phyloP scores from a whole-genome alignment of 2,113 vertebrate species.

The human region DNA sequence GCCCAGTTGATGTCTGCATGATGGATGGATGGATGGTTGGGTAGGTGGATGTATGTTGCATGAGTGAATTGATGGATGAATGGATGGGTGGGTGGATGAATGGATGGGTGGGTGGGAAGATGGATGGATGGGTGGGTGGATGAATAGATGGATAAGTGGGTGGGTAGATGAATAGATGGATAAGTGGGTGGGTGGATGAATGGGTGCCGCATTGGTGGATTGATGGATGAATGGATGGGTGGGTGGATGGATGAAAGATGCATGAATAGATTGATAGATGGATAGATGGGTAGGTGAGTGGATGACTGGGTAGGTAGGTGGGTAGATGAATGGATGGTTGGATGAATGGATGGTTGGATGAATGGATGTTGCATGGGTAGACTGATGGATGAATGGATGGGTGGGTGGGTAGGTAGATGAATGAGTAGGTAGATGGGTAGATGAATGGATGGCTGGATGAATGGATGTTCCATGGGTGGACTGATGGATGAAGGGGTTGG shows the following conservation, averaged over 20 bases:
- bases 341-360: no score
- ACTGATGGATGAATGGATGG: no score
- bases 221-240: not conserved
- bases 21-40: not conserved
- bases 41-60: rapidly evolving
- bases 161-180: rapidly evolving
- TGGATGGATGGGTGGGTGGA: not conserved
- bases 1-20: not conserved
- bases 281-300: rapidly evolving
- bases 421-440: no score
- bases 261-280: no score
- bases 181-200: rapidly evolving
- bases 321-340: not conserved
- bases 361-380: no score
- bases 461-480: rapidly evolving
- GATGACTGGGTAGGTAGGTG: no score
- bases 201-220: rapidly evolving
- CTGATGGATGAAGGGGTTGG: rapidly evolving
- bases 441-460: not conserved
- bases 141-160: rapidly evolving
- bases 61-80: not conserved
- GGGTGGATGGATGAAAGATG: no score
- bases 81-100: not conserved
- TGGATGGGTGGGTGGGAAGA: not conserved
- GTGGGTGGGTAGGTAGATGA: rapidly evolving